phyloP scores from a whole-genome alignment of 2,888 invertebrate species.

The Eretmocerus hayati region DNA sequence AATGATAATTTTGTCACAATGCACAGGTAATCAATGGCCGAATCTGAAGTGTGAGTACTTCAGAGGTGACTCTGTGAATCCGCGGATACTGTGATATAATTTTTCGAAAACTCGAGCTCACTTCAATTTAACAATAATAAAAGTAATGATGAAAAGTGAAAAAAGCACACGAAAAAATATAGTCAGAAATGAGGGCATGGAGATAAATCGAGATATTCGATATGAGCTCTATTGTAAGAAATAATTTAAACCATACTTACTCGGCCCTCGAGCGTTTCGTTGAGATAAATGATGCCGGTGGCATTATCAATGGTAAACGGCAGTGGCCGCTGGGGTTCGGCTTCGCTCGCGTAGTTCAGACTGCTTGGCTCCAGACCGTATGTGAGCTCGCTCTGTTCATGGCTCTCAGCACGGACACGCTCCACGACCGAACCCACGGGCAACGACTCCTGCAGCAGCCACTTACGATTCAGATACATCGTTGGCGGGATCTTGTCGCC shows the following conservation, averaged over 20 bases:
- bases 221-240: not conserved
- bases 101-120: no score
- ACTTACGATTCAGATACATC: constrained; percentile 64
- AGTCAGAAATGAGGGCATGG: no score
- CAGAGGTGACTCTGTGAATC: no score
- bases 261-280: constrained; percentile 68
- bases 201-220: no score
- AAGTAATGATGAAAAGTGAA: no score
- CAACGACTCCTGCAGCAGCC: constrained; percentile 67
- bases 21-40: no score
- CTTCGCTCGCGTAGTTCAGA: constrained; percentile 35
- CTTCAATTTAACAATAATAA: no score
- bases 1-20: no score
- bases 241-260: constrained; percentile 44
- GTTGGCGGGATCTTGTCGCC: constrained; percentile 62
- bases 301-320: constrained; percentile 71
- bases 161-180: no score
- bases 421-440: constrained; percentile 66
- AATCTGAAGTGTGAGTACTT: no score
- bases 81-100: no score
- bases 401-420: constrained; percentile 61
- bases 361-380: constrained; percentile 64
- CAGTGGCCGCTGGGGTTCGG: constrained; percentile 44
- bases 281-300: constrained; percentile 72
- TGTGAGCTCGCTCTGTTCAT: constrained; percentile 57